Evolutionary conservation across 2,888 invertebrate species (phyloP), one percentile per base, ranked within the genome.

Genomic region (Troides aeacus): DNA sequence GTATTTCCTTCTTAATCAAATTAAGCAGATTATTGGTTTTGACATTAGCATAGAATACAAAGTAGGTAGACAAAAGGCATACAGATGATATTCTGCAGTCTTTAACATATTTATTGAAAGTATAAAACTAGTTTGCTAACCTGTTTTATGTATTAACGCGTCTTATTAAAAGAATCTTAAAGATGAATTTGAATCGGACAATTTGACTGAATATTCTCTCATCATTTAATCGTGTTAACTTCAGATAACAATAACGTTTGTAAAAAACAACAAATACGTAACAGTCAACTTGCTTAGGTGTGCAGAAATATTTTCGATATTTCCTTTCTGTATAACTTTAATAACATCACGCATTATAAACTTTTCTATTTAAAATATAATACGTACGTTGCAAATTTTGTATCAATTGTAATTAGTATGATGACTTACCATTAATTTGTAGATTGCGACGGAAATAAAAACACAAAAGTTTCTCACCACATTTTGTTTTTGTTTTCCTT

Each of bases 401-500:
- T 15, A 46, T 46, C 0, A n/a, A n/a, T n/a, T 53, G 18, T n/a
- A 53, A n/a, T 53, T n/a, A 53, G 6, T 53, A 53, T 53, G 18
- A 50, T 50, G 53, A 53, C 53, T 53, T 53, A n/a, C 53, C 18
- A 53, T 53, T n/a, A n/a, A 53, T n/a, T 53, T 53, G 1, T n/a
- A 53, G 4, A 53, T 53, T 53, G 18, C 53, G 53, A 53, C 2
- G 53, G 6, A 23, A 58, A 23, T 58, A 63, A 64, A 71, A 58
- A 58, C 69, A 59, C 64, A 69, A 67, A 63, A 62, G 42, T 64
- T 36, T 57, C 74, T 72, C 68, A 74, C 74, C 74, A 74, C 74
- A 74, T 74, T 71, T 69, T 74, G 64, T 62, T 30, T 66, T 62
- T 30, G 18, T 69, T 58, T 46, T 50, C 30, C 24, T 62, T 42